These are phyloP conservation scores for Boulengeromyrus knoepffleri DNA, from an alignment of 2,113 vertebrate genomes.

Conservation along the genomic window DNA sequence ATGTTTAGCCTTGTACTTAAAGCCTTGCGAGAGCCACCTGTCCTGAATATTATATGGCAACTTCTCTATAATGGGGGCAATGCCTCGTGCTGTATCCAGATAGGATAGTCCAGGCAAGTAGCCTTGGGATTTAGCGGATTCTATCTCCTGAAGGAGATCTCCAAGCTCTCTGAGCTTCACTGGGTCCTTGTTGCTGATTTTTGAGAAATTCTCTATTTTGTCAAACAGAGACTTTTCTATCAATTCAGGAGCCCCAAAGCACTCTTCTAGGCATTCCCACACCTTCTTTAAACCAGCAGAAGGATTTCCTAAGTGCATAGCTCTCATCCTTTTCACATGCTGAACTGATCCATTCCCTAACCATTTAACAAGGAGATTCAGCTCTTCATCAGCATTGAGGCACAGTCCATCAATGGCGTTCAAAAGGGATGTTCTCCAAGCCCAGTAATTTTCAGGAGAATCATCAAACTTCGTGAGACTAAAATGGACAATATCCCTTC, in stretches of 20 bases:
- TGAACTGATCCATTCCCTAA: background rate
- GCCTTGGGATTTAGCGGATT: background rate
- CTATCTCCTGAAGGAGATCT: background rate
- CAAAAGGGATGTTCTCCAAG: background rate
- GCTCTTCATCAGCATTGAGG: background rate
- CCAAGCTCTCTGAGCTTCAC: background rate
- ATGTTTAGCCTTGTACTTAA: background rate
- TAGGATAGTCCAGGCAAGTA: background rate
- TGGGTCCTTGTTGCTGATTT: background rate
- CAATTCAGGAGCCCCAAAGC: too few species aligned
- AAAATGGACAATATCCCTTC: background rate
- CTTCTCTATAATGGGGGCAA: constrained; percentile 1
- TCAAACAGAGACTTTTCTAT: too few species aligned
- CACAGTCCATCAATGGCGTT: background rate
- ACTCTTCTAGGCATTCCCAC: background rate
- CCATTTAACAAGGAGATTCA: background rate
- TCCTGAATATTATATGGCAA: background rate
- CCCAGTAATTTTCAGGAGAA: background rate
- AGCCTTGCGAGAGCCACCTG: background rate
- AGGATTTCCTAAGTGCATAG: background rate
- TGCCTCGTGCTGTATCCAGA: background rate
- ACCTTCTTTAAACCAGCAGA: background rate
- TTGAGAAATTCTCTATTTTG: too few species aligned
- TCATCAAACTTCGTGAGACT: background rate
- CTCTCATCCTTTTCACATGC: background rate